phyloP scores from a whole-genome alignment of 2,113 vertebrate species.

The Gobio gobio region DNA sequence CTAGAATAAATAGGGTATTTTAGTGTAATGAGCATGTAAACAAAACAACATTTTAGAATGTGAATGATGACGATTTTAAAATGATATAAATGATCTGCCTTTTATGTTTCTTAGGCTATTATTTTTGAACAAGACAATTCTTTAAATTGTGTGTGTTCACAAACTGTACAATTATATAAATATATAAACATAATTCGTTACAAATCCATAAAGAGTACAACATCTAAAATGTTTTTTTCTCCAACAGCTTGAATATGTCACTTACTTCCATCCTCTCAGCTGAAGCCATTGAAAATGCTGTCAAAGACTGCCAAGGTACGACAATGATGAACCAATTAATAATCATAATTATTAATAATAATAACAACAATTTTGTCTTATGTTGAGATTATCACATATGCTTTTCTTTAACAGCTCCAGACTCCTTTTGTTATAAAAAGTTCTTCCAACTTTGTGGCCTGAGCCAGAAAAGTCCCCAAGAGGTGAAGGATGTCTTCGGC shows the following conservation, averaged over 20 bases:
- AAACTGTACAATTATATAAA: neutral
- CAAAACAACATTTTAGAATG: neutral
- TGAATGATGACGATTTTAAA: neutral
- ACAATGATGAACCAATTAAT: neutral
- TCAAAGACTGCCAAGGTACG: conserved; percentile 95
- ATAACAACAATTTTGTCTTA: neutral
- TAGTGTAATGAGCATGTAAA: neutral
- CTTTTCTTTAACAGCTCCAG: conserved; percentile 81
- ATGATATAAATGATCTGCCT: neutral
- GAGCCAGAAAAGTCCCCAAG: conserved; percentile 86
- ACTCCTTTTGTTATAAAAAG: conserved; percentile 92
- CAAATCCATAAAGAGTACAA: neutral
- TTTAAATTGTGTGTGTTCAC: neutral
- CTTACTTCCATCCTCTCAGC: conserved; percentile 89
- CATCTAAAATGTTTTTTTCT: conserved; percentile 48
- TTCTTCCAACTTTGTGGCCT: conserved; percentile 95
- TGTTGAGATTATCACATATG: conserved; percentile 37
- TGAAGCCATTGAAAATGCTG: conserved; percentile 88
- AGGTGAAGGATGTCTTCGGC: conserved; percentile 89
- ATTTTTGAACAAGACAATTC: neutral
- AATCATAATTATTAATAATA: neutral
- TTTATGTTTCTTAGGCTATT: neutral
- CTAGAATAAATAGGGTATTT: neutral
- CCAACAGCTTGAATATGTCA: conserved; percentile 86
- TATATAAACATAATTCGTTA: too few relatives aligned